phyloP scores from a whole-genome alignment of 2,113 vertebrate genomes.

The Plestiodon gilberti region DNA sequence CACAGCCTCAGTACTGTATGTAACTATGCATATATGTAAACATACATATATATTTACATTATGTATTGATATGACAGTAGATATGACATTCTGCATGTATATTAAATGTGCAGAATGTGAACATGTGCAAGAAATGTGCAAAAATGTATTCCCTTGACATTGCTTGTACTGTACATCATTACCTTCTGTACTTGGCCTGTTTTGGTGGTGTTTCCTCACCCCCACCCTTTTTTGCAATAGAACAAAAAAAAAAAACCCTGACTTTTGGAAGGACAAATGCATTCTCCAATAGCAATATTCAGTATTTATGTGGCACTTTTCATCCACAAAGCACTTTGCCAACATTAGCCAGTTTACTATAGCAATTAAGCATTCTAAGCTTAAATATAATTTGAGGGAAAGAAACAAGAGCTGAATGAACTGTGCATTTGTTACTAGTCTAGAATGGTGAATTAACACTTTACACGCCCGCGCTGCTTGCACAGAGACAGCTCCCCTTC shows the following conservation, averaged over 20 bases:
- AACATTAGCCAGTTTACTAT: slow-evolving; percentile 25
- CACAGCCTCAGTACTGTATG: neutral
- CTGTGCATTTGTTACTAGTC: neutral
- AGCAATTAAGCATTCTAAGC: slow-evolving; percentile 20
- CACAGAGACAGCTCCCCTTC: neutral
- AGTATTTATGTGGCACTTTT: slow-evolving; percentile 13
- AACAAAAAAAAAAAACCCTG: slow-evolving; percentile 16
- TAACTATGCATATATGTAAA: too few species aligned
- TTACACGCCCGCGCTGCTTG: neutral
- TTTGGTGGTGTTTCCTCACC: neutral
- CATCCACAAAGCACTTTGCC: slow-evolving; percentile 29
- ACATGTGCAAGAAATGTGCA: slow-evolving; percentile 25
- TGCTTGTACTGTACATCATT: slow-evolving; percentile 35
- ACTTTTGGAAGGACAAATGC: slow-evolving; percentile 29
- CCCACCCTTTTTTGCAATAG: neutral
- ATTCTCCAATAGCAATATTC: slow-evolving; percentile 9
- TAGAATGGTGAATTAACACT: slow-evolving; percentile 1
- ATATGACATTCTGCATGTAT: too few species aligned
- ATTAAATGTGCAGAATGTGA: too few species aligned
- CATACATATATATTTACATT: too few species aligned
- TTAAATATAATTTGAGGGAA: slow-evolving; percentile 12
- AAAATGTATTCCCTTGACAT: slow-evolving; percentile 15
- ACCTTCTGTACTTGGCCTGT: slow-evolving; percentile 24
- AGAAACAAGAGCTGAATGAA: slow-evolving; percentile 16
- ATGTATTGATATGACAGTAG: too few species aligned